A percentile compares a stretch with the other conserved stretches of the same genome.
Conservation (phyloP, 1,140 invertebrate genomes). For the Rhopalosiphum padi region DNA sequence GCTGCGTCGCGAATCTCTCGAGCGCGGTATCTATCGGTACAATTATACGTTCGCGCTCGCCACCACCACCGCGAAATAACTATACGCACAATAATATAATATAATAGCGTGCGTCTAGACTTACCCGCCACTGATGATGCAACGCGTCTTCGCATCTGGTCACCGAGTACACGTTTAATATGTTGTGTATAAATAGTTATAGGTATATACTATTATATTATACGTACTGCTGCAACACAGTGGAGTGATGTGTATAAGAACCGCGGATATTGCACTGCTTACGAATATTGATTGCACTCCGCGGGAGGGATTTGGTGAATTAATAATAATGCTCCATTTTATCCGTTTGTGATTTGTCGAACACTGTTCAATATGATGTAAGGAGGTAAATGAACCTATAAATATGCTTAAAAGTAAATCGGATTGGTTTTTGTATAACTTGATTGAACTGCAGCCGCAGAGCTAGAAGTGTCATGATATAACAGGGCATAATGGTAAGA, state of each 20-base stretch:
- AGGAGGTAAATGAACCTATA: no score
- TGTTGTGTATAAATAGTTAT: no score
- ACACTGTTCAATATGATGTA: not conserved
- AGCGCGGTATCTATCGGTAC: not conserved
- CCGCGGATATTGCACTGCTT: not conserved
- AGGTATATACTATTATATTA: no score
- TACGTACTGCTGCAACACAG: no score
- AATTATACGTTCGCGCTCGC: not conserved
- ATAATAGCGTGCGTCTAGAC: not conserved
- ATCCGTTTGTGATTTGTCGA: not conserved
- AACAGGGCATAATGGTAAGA: not conserved
- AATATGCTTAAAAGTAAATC: no score
- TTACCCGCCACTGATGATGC: not conserved
- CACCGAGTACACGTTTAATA: not conserved
- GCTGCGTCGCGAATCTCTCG: not conserved
- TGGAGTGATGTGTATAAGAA: no score
- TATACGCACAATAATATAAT: not conserved
- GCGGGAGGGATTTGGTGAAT: no score
- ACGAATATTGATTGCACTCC: no score
- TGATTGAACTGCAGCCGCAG: no score
- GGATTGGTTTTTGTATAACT: no score
- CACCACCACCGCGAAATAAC: not conserved
- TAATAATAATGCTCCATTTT: no score
- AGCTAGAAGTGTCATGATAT: no score
- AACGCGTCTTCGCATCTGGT: not conserved